Base-by-base conservation (phyloP, 2,113 vertebrate genomes). In the Sylvia atricapilla region DNA sequence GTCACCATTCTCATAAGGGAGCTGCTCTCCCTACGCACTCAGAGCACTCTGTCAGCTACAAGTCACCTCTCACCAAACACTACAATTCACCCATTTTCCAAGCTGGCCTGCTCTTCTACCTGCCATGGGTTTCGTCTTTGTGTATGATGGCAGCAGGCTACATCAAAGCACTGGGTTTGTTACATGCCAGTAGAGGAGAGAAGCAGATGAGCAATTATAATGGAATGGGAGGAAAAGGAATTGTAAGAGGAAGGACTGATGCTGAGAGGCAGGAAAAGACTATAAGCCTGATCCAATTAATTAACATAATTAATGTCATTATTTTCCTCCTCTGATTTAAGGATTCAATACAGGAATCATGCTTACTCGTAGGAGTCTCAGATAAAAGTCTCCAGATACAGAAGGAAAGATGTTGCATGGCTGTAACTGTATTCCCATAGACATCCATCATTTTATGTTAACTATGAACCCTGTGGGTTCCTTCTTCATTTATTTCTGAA, bases 221-320 rank as follows among this genome's bases (percentile, higher is more conserved):
- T 73, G 83, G 79, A 87, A 96, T 15, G 18, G 76, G 83, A 94
- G 85, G 94, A 96, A 97, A 92, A 95, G 76, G 73, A 95, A 93
- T 92, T 94, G 87, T 90, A 86, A 93, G 70, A 93, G 93, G 94
- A 96, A 94, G 91, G 80, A 93, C 68, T 94, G 94, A 96, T 93
- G 89, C 94, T 95, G 91, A 94, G 91, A 89, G 92, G 79, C 94
- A 96, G 96, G 91, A 95, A 95, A 96, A 89, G 79, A 94, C 85
- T 93, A 63, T 69, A 90, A 77, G 84, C 78, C 52, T 90, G 93
- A 94, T 90, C 88, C 75, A 89, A 95, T 95, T 95, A 96, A 96
- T 95, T 93, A 97, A 49, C 87, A 82, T 95, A 97, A 97, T 96
- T 96, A 95, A 77, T 53, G 86, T 89, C 64, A 94, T 95, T 96